Percentiles rank a stretch among this genome's conserved stretches.
phyloP scores from a whole-genome alignment of 1,140 invertebrate genomes.

The Phymorhynchus buccinoides region DNA sequence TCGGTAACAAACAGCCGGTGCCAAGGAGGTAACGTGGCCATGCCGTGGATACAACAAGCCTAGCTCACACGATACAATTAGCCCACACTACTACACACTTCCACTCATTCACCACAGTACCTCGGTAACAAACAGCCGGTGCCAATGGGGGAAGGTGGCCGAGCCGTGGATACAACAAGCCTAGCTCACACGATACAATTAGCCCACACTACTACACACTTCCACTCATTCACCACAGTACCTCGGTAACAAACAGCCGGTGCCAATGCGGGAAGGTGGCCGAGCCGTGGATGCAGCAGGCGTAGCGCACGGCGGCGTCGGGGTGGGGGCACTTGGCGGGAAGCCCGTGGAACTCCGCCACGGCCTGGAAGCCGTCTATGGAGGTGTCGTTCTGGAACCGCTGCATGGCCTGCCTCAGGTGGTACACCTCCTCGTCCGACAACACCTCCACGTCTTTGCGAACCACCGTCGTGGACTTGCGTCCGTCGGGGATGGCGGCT shows the following conservation, averaged over 20 bases:
- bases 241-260: constrained; percentile 48
- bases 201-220: neutral
- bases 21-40: neutral
- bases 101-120: constrained; percentile 29
- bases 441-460: constrained; percentile 47
- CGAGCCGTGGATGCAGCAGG: constrained; percentile 53
- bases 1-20: neutral
- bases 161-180: constrained; percentile 52
- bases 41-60: neutral
- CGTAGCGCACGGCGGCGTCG: constrained; percentile 33
- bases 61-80: neutral
- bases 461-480: neutral
- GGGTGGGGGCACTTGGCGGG: constrained; percentile 46
- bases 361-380: constrained; percentile 46
- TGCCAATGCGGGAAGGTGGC: constrained; percentile 54
- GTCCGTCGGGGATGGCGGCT: neutral
- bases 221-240: no score
- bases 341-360: constrained; percentile 49
- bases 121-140: constrained; percentile 49
- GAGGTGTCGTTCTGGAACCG: constrained; percentile 46
- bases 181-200: neutral
- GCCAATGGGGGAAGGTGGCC: constrained; percentile 54
- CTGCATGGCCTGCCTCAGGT: constrained; percentile 40
- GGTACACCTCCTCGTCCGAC: constrained; percentile 46
- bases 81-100: no score